Base-by-base conservation (phyloP, 2,113 vertebrate genomes). In the Rhinolophus ferrumequinum region DNA sequence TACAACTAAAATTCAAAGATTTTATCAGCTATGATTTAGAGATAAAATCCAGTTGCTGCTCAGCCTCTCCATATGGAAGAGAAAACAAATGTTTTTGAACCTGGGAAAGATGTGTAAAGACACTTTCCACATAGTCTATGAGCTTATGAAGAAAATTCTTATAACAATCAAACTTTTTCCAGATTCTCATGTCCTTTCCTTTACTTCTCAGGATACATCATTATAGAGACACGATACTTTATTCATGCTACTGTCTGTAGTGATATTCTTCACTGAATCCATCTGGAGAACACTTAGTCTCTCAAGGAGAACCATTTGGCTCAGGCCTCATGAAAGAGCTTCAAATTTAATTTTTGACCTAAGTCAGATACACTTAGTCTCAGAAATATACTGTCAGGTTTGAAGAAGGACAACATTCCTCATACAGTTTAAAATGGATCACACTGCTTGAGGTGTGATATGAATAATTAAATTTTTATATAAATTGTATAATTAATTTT, bases 1-100 rank as follows among this genome's bases (percentile, higher is more conserved):
- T 38, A 77, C 33, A 90, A 62, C 72, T 77, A 90, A 33, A 77
- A 84, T 84, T 50, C 60, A 85, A 33, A 95, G 67, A 73, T 50
- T 44, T 92, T 54, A 11, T 50, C 58, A 75, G 35, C 24, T 95
- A 56, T 66, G 5, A 82, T 81, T 95, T 92, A 95, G 75, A 67
- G 82, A 81, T 66, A 66, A 92, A 66, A 73, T 75, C 38, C 10
- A 81, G 33, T 75, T 92, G 35, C 66, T 95, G 33, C 19, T 84
- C 50, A 69, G 33, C 26, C 35, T 81, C 1, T 92, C 35, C 35
- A 54, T 56, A 87, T 2, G 21, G 56, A 73, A 82, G 58, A 72
- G 64, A 80, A 91, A 81, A 35, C 33, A 92, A 88, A 67, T 88
- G 58, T 11, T 82, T 92, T 50, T 62, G 41, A 88, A 88, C 47